phyloP scores from a whole-genome alignment of 1,140 invertebrate species.

The Globodera rostochiensis region DNA sequence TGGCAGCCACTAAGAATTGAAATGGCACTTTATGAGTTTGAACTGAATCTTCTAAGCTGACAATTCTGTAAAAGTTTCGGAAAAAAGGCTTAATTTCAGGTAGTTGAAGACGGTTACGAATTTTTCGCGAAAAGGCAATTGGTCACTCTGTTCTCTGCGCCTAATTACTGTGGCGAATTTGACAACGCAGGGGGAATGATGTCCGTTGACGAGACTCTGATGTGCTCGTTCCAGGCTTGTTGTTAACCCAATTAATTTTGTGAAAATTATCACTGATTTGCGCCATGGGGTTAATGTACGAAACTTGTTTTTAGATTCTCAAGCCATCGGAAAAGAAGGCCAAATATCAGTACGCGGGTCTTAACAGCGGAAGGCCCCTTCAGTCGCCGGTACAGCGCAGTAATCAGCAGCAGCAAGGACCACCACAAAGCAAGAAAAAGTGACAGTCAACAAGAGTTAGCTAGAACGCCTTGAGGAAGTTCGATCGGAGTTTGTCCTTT shows the following conservation, averaged over 20 bases:
- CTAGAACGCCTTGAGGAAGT: background rate
- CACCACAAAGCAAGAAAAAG: slow-evolving; percentile 54
- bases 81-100: slow-evolving; percentile 66
- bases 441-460: slow-evolving; percentile 27
- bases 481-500: too few relatives aligned
- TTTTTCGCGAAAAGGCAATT: slow-evolving; percentile 96
- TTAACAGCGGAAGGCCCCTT: slow-evolving; percentile 71
- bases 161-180: slow-evolving; percentile 95
- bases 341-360: slow-evolving; percentile 88
- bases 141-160: slow-evolving; percentile 91
- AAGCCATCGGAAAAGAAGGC: slow-evolving; percentile 72
- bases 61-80: too few relatives aligned
- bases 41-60: too few relatives aligned
- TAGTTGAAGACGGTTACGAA: slow-evolving; percentile 97
- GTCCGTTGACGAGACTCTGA: slow-evolving; percentile 97
- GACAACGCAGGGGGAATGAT: slow-evolving; percentile 98
- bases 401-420: slow-evolving; percentile 42
- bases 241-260: too few relatives aligned
- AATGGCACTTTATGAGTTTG: too few relatives aligned
- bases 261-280: background rate
- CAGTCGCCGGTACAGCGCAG: slow-evolving; percentile 45
- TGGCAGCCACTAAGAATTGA: too few relatives aligned
- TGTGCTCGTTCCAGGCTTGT: slow-evolving; percentile 85
- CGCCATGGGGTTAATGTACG: background rate
- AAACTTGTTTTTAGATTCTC: slow-evolving; percentile 65